Percentiles rank a stretch among this genome's conserved stretches.
Evolutionary conservation across 1,140 invertebrate genomes (phyloP).

Genomic region (Teleopsis dalmanni): DNA sequence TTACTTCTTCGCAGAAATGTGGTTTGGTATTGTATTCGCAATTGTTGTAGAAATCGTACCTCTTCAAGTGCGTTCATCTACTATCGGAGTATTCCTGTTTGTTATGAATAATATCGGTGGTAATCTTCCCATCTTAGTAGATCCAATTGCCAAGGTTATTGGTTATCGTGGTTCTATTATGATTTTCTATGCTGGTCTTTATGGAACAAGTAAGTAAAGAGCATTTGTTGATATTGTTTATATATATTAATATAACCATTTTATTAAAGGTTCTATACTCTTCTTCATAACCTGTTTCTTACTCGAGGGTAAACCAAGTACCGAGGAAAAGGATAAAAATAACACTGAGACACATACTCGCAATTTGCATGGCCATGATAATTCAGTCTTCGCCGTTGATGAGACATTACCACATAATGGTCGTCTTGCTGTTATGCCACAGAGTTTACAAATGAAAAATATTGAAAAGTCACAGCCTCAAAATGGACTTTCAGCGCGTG

Average conservation of each 20-base stretch:
- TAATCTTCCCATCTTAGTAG: conserved; percentile 80
- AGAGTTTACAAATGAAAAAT: conserved; percentile 31
- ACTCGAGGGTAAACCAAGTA: conserved; percentile 27
- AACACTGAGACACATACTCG: conserved; percentile 17
- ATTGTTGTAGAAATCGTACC: conserved; percentile 83
- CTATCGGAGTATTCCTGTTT: conserved; percentile 78
- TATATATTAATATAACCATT: not conserved
- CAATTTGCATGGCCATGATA: conserved; percentile 38
- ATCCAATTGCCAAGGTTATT: conserved; percentile 69
- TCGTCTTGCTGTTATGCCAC: conserved; percentile 29
- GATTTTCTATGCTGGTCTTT: conserved; percentile 80
- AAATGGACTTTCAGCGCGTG: conserved; percentile 14
- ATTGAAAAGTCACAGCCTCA: too few species aligned
- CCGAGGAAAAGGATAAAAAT: conserved; percentile 4
- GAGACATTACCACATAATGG: conserved; percentile 31
- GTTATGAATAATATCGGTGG: conserved; percentile 91
- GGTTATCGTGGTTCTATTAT: conserved; percentile 76
- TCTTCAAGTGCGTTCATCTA: conserved; percentile 67
- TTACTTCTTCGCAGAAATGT: conserved; percentile 87
- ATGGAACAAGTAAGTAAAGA: conserved; percentile 59
- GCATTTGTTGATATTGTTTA: not conserved
- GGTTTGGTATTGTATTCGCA: conserved; percentile 85
- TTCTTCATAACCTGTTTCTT: conserved; percentile 40
- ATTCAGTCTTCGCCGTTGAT: conserved; percentile 36
- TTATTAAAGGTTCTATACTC: conserved; percentile 29